Evolutionary conservation across 1,140 invertebrate species (phyloP).

Genomic region (Danaus melanippus): DNA sequence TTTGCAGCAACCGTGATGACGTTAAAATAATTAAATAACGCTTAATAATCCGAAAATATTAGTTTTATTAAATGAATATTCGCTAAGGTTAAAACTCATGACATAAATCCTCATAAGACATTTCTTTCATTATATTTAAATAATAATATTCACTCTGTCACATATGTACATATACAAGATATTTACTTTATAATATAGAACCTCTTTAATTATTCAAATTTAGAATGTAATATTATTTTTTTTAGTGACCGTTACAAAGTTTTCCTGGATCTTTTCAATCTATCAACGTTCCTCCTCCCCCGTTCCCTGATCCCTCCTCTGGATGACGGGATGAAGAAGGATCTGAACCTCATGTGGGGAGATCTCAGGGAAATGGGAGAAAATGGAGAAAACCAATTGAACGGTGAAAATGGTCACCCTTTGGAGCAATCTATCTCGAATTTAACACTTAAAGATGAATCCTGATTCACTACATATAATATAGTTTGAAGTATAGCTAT

Average conservation of each 20-base stretch:
- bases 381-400: constrained; percentile 19
- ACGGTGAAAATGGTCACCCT: constrained; percentile 29
- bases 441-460: constrained; percentile 6
- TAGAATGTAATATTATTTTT: constrained; percentile 27
- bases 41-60: no score
- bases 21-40: no score
- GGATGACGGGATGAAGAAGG: constrained; percentile 77
- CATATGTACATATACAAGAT: no score
- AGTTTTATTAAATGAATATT: no score
- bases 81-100: no score
- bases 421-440: constrained; percentile 31
- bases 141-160: no score
- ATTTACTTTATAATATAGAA: no score
- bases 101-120: no score
- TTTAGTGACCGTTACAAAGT: constrained; percentile 98
- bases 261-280: constrained; percentile 97
- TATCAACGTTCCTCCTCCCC: constrained; percentile 96
- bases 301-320: constrained; percentile 91
- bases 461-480: not conserved
- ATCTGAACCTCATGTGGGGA: constrained; percentile 62
- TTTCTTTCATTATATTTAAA: no score
- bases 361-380: constrained; percentile 25
- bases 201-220: no score
- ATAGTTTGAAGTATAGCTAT: no score
- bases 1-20: no score